Evolutionary conservation across 30 jellyfish, hydroid and myxozoan species (phyloP), one percentile per base, ranked within the genome.

Genomic region (Nemopilema nomurai): DNA sequence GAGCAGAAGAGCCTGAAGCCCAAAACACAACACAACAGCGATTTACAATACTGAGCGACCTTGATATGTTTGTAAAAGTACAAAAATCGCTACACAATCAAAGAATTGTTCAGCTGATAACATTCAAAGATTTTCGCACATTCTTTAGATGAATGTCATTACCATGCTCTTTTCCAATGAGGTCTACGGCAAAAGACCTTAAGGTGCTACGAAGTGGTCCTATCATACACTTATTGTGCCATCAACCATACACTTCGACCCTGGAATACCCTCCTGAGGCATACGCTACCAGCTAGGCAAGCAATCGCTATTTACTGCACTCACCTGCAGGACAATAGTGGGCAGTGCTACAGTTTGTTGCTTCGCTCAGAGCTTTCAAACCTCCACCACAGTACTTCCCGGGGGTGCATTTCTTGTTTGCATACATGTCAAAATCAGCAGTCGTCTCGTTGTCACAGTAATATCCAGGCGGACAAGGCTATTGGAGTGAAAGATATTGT

Each of bases 321-420:
- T 49, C 62, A 94, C 99, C 97, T 62, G 81, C 29, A 4, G 94
- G 93, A 31, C 99, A 95, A 74, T 95, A 95, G 71, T 95, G 97
- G 4, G 97, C 99, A 27, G 85, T 83, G 80, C 96, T 81, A 69
- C 99, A 95, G 28, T 95, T 83, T 33, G 78, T 72, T 4, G 99
- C 99, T 28, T 95, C 97, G 31, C 87, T 71, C 16, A 90, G 76
- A 74, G 41, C 90, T 29, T 63, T 86, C 72, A 95, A 78, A 4
- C 99, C 97, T 29, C 97, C 97, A 67, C 70, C 87, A 51, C 99
- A 95, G 79, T 80, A 95, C 73, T 87, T 90, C 18, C 99, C 99
- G 21, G 93, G 97, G 28, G 98, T 96, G 88, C 99, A 95, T 79
- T 90, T 90, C 83, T 95, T 95, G 78, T 90, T 95, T 1, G 91